Percentiles rank a stretch among this genome's conserved stretches.
Conservation (phyloP, 2,888 invertebrate genomes). For the Cosmopolites sordidus region DNA sequence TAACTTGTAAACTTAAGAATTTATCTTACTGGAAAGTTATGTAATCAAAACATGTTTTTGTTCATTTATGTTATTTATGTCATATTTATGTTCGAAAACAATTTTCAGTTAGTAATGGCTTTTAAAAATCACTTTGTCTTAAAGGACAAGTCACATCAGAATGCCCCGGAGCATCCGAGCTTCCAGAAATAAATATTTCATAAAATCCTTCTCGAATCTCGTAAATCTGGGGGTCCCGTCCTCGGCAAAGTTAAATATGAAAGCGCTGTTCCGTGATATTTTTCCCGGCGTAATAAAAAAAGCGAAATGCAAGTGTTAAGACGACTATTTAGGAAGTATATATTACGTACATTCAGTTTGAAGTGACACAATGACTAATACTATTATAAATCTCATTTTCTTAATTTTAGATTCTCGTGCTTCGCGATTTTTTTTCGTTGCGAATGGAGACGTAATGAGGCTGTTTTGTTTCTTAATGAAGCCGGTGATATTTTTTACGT, state of each 20-base stretch:
- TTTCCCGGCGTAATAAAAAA: constrained; percentile 21
- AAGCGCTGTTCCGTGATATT: constrained; percentile 18
- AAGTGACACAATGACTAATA: constrained; percentile 26
- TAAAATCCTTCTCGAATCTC: constrained; percentile 11
- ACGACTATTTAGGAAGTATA: constrained; percentile 26
- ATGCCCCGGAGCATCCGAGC: background rate
- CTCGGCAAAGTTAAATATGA: constrained; percentile 18
- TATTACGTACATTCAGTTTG: constrained; percentile 27
- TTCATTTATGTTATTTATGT: too few species aligned
- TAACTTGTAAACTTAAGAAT: too few species aligned
- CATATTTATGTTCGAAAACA: too few species aligned
- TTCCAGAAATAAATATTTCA: constrained; percentile 15
- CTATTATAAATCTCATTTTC: constrained; percentile 24
- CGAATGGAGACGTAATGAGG: background rate
- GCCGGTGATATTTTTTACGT: background rate
- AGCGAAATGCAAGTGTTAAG: constrained; percentile 25
- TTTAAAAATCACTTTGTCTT: too few species aligned
- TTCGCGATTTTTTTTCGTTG: background rate
- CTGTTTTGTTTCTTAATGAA: background rate
- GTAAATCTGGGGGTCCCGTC: constrained; percentile 17
- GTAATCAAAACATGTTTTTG: too few species aligned
- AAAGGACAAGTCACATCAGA: too few species aligned
- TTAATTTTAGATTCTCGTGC: constrained; percentile 22
- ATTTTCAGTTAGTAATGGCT: too few species aligned
- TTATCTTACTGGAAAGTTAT: too few species aligned